These are phyloP conservation scores for Neocrepidodera transversa DNA, from an alignment of 2,888 invertebrate genomes.

Conservation along the genomic window DNA sequence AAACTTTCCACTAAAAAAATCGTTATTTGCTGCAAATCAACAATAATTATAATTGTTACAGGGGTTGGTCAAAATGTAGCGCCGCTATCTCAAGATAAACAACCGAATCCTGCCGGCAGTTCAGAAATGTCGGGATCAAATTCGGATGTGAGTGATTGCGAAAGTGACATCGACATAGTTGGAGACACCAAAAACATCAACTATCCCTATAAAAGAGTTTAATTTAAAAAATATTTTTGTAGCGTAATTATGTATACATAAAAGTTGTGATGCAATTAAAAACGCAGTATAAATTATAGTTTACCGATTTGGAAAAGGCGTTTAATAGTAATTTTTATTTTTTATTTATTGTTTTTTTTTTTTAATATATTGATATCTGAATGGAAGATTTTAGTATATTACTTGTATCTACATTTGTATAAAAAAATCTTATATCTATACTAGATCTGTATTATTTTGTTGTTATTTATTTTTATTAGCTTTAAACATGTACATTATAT, in stretches of 20 bases:
- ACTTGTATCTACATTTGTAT: not conserved
- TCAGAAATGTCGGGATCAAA: slow-evolving; percentile 42
- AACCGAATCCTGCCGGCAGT: slow-evolving; percentile 24
- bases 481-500: slow-evolving; percentile 3
- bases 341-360: not conserved
- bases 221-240: not conserved
- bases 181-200: slow-evolving; percentile 60
- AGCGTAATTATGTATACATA: no score
- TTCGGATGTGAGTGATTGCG: slow-evolving; percentile 65
- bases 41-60: slow-evolving; percentile 19
- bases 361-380: no score
- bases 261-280: no score
- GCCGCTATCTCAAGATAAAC: slow-evolving; percentile 27
- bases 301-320: no score
- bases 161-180: slow-evolving; percentile 69
- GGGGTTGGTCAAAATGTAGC: slow-evolving; percentile 28
- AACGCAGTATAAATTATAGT: no score
- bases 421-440: not conserved
- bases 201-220: slow-evolving; percentile 24
- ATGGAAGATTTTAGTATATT: no score
- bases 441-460: not conserved
- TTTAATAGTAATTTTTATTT: not conserved
- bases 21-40: no score
- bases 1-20: no score
- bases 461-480: slow-evolving; percentile 2